Evolutionary conservation across 2,113 vertebrate genomes (phyloP).

Genomic region (Meles meles): DNA sequence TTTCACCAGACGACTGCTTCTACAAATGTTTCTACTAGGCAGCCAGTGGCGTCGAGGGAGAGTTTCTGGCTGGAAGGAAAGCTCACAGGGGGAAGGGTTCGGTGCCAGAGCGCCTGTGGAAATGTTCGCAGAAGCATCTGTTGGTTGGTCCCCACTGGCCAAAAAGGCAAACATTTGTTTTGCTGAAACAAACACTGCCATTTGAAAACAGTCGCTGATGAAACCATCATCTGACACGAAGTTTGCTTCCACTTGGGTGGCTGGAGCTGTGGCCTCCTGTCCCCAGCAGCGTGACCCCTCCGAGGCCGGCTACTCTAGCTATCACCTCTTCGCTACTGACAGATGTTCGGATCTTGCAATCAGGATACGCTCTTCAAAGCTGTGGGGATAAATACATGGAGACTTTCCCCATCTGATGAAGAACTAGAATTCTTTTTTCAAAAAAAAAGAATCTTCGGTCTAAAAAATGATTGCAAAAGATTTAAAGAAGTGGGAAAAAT

Average conservation of each 20-base stretch:
- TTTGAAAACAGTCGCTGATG: constrained; percentile 39
- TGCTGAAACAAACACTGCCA: constrained; percentile 64
- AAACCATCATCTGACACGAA: constrained; percentile 11
- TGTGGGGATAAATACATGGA: not conserved
- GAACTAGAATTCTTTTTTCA: not conserved
- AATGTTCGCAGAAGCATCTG: constrained; percentile 68
- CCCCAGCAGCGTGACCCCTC: not conserved
- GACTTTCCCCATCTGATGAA: not conserved
- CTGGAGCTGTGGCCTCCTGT: not conserved
- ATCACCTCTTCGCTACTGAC: not conserved
- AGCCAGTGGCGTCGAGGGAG: constrained; percentile 18
- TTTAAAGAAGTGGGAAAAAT: not conserved
- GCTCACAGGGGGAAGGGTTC: constrained; percentile 33
- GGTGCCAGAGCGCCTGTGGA: constrained; percentile 61
- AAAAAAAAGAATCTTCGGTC: not conserved
- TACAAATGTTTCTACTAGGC: constrained; percentile 43
- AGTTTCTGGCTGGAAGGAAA: constrained; percentile 42
- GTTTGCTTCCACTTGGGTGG: not conserved
- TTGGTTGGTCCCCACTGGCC: constrained; percentile 60
- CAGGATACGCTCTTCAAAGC: not conserved
- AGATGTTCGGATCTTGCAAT: not conserved
- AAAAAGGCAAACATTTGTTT: constrained; percentile 74
- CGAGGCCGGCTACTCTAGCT: not conserved
- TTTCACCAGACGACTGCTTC: constrained; percentile 8
- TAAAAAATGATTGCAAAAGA: not conserved